A percentile compares a stretch with the other conserved stretches of the same genome.
Evolutionary conservation across 2,113 vertebrate species (phyloP).

Genomic region (Crocuta crocuta): DNA sequence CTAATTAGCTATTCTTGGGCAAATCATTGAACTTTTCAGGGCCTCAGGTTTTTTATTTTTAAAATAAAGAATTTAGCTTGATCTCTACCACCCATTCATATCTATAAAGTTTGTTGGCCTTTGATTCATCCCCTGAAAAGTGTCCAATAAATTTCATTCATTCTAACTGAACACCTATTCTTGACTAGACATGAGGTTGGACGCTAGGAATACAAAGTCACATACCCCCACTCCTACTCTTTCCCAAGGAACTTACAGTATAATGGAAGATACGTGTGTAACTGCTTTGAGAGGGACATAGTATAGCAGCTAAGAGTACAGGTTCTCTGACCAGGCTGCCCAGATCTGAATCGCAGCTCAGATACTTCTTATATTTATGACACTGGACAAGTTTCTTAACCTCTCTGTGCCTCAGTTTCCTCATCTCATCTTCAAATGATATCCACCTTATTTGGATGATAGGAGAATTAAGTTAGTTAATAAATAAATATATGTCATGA

Average conservation of each 20-base stretch:
- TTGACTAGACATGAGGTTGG: not conserved
- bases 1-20: not conserved
- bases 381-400: not conserved
- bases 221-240: not conserved
- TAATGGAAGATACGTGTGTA: not conserved
- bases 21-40: not conserved
- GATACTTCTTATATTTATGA: not conserved
- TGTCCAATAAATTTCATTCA: not conserved
- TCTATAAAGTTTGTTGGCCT: slow-evolving; percentile 3
- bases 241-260: not conserved
- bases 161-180: not conserved
- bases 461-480: not conserved
- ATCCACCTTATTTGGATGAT: not conserved
- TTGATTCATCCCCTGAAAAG: slow-evolving; percentile 30
- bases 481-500: not conserved
- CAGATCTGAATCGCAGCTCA: not conserved
- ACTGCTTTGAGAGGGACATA: not conserved
- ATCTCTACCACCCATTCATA: not conserved
- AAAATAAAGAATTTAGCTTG: not conserved
- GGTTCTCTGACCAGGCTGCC: not conserved
- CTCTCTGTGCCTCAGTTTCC: not conserved
- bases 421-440: not conserved
- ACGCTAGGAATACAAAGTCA: not conserved
- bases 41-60: not conserved
- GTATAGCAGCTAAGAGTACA: not conserved